These are phyloP conservation scores for Xanthorhoe designata DNA, from an alignment of 2,888 invertebrate species.

Conservation along the genomic window DNA sequence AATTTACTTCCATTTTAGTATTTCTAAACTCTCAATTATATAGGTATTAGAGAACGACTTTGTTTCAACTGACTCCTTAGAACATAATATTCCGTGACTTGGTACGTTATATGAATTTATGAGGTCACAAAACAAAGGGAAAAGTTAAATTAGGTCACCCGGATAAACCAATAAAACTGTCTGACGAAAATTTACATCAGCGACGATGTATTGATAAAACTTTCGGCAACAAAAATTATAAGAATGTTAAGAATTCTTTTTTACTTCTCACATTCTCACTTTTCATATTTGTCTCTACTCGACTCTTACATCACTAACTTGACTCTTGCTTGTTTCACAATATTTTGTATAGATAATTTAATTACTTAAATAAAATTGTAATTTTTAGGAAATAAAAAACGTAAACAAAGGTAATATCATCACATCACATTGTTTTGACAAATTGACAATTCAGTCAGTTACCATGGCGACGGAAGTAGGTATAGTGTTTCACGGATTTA, in stretches of 20 bases:
- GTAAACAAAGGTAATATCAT: not conserved
- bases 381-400: not conserved
- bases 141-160: slow-evolving; percentile 62
- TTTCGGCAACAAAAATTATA: slow-evolving; percentile 4
- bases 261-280: not conserved
- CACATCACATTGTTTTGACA: too few species aligned
- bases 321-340: not conserved
- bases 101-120: slow-evolving; percentile 29
- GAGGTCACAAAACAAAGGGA: slow-evolving; percentile 54
- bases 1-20: slow-evolving; percentile 30
- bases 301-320: not conserved
- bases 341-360: not conserved
- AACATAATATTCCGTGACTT: slow-evolving; percentile 30
- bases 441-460: not conserved
- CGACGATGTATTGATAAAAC: slow-evolving; percentile 40
- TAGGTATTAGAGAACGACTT: slow-evolving; percentile 11
- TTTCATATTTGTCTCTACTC: not conserved
- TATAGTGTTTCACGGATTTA: not conserved
- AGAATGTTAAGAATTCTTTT: not conserved
- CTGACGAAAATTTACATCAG: slow-evolving; percentile 16
- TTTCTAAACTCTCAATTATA: slow-evolving; percentile 22
- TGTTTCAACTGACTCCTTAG: slow-evolving; percentile 10
- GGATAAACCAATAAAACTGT: slow-evolving; percentile 44
- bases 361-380: not conserved
- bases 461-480: not conserved